Conservation (phyloP, 2,113 vertebrate species). For the Puntigrus tetrazona region DNA sequence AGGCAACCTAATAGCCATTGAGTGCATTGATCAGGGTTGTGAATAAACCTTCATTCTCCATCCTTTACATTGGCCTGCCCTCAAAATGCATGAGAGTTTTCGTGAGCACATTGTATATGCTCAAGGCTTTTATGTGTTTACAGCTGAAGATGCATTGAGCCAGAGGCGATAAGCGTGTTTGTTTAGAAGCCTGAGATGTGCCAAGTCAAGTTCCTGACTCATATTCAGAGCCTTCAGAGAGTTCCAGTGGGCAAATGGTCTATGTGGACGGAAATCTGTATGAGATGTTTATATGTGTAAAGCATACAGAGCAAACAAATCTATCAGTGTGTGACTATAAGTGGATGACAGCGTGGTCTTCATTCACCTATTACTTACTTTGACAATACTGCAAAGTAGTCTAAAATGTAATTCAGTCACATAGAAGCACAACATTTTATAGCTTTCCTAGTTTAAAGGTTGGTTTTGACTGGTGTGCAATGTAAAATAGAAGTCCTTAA, state of each 20-base stretch:
- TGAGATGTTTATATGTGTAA: neutral
- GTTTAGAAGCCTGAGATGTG: slow-evolving; percentile 20
- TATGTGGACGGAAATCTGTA: slow-evolving; percentile 5
- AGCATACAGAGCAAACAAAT: neutral
- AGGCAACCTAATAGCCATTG: neutral
- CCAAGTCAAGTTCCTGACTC: slow-evolving; percentile 18
- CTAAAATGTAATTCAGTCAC: neutral
- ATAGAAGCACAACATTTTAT: neutral
- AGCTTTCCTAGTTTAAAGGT: neutral
- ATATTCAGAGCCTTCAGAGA: neutral
- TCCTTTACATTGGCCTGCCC: neutral
- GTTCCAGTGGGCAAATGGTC: slow-evolving; percentile 9
- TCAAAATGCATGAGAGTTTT: neutral
- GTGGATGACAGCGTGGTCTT: neutral
- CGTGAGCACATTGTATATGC: neutral
- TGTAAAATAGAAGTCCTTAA: neutral
- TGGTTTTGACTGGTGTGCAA: neutral
- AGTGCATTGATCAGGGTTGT: slow-evolving; percentile 17
- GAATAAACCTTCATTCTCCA: neutral
- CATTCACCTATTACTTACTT: neutral
- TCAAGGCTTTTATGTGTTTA: slow-evolving; percentile 41
- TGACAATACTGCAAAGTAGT: neutral
- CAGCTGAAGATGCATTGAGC: slow-evolving; percentile 3
- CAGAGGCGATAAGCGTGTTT: slow-evolving; percentile 12
- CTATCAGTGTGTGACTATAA: neutral